Evolutionary conservation across 2,797 vertebrate species (phyloP).

Genomic region (Sitta carolinensis): DNA sequence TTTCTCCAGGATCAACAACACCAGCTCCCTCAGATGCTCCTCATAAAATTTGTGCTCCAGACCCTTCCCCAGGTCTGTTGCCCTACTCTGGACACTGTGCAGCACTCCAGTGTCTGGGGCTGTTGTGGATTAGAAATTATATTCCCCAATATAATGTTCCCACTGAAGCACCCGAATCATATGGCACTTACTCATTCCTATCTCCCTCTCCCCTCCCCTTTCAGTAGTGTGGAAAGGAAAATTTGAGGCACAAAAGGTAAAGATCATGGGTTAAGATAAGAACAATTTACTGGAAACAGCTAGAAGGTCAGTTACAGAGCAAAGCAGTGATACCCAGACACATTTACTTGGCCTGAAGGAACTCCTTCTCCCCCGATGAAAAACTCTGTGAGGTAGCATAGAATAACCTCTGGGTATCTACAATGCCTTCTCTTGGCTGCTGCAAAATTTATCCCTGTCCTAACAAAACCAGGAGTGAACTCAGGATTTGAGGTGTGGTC

Average conservation of each 20-base stretch:
- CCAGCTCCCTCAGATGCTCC: neutral
- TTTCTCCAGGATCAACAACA: neutral
- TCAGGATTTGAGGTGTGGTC: neutral
- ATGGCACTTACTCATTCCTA: fast-evolving
- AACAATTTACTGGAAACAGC: neutral
- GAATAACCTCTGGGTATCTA: neutral
- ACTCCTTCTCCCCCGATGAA: neutral
- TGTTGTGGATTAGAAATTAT: neutral
- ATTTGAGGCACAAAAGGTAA: neutral
- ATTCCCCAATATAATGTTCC: neutral
- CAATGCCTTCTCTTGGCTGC: neutral
- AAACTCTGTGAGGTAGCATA: neutral
- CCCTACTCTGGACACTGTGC: neutral
- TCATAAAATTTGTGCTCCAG: neutral
- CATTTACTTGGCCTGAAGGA: too few relatives aligned
- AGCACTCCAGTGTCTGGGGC: neutral
- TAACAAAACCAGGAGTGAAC: neutral
- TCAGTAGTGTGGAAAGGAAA: fast-evolving
- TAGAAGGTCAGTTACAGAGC: too few relatives aligned
- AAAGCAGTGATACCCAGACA: neutral
- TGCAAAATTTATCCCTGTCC: neutral
- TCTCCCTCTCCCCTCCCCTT: neutral
- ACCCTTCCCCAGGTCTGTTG: neutral
- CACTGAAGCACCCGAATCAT: neutral
- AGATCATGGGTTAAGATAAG: neutral